Conservation (phyloP, 2,113 vertebrate species). For the Gobiocypris rarus region DNA sequence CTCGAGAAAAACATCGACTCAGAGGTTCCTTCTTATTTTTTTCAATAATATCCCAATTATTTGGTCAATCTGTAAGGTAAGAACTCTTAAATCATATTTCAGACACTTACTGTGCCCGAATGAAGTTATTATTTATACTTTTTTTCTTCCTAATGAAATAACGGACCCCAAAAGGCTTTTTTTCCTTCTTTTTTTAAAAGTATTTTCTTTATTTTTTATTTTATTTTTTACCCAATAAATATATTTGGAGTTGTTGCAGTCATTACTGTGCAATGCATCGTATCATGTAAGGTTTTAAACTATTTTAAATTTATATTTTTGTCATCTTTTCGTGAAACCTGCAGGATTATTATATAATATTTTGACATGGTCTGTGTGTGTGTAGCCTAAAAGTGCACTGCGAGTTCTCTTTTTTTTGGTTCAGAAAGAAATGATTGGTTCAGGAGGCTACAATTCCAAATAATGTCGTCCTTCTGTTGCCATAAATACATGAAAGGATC, state of each 20-base stretch:
- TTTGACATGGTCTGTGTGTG: neutral
- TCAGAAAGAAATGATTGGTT: neutral
- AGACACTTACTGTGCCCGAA: neutral
- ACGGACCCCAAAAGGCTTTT: neutral
- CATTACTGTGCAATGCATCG: neutral
- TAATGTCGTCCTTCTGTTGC: neutral
- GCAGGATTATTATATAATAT: neutral
- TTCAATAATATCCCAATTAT: neutral
- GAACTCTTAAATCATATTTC: neutral
- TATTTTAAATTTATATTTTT: neutral
- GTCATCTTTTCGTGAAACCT: neutral
- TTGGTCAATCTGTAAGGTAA: constrained; percentile 15
- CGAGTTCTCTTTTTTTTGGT: neutral
- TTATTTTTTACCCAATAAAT: neutral
- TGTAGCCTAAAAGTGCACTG: neutral
- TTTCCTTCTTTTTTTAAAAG: too few relatives aligned
- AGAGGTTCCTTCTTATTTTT: neutral
- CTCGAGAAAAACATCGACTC: neutral
- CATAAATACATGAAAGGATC: constrained; percentile 19
- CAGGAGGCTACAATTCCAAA: neutral
- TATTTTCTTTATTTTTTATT: too few relatives aligned
- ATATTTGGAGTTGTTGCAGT: neutral
- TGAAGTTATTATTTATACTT: neutral
- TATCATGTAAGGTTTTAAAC: neutral
- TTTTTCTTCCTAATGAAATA: neutral